A percentile compares a stretch with the other conserved stretches of the same genome.
Evolutionary conservation across 2,797 vertebrate genomes (phyloP).

Genomic region (Zonotrichia albicollis): DNA sequence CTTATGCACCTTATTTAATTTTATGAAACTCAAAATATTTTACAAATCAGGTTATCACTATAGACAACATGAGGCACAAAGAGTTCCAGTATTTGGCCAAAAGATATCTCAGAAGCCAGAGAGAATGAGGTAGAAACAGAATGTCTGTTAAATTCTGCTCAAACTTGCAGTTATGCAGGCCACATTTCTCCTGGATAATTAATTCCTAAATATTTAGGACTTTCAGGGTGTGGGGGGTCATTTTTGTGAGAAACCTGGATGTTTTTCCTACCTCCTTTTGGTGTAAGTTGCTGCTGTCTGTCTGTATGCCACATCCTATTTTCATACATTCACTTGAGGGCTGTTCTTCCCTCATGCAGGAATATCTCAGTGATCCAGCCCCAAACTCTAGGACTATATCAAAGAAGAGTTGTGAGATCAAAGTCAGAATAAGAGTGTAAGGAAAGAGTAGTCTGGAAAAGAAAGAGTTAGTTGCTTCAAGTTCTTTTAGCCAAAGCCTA

Average conservation of each 20-base stretch:
- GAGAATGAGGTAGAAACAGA: not conserved
- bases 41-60: not conserved
- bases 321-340: not conserved
- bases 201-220: not conserved
- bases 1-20: not conserved
- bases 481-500: not conserved
- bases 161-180: not conserved
- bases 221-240: rapidly evolving
- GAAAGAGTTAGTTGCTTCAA: not conserved
- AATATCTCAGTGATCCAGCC: not conserved
- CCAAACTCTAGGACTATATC: not conserved
- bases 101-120: not conserved
- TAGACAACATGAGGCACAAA: not conserved
- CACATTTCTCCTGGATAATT: not conserved
- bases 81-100: not conserved
- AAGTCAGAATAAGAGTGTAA: not conserved
- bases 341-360: not conserved
- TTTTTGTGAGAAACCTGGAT: not conserved
- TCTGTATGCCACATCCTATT: not conserved
- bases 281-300: not conserved
- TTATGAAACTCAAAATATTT: not conserved
- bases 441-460: not conserved
- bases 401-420: not conserved
- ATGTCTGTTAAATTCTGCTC: not conserved
- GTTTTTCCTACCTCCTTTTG: not conserved